Evolutionary conservation across 2,888 invertebrate species (phyloP).

Genomic region (Eristalinus aeneus): DNA sequence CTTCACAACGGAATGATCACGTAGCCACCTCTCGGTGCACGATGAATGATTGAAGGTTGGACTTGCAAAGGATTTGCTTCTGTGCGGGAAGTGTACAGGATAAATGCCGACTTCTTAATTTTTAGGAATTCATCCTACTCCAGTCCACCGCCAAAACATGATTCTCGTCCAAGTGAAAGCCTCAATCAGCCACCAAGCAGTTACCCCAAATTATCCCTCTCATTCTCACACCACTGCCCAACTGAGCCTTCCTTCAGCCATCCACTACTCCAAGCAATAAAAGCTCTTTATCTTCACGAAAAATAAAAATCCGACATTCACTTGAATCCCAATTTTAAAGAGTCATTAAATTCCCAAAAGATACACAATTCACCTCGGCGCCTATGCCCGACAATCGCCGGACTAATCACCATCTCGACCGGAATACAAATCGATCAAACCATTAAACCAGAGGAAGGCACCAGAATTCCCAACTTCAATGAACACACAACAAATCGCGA

Average conservation of each 20-base stretch:
- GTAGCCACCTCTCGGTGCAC: too few relatives aligned
- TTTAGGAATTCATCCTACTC: neutral
- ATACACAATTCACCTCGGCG: neutral
- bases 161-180: neutral
- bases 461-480: neutral
- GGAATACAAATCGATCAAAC: constrained; percentile 17
- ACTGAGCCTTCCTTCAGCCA: neutral
- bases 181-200: neutral
- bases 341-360: constrained; percentile 11
- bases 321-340: constrained; percentile 20
- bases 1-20: too few relatives aligned
- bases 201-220: neutral
- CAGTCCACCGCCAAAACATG: neutral
- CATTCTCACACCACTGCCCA: neutral
- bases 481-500: neutral
- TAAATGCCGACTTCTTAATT: too few relatives aligned
- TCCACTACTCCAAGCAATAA: neutral
- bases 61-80: too few relatives aligned
- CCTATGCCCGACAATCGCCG: neutral
- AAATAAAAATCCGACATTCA: constrained; percentile 9
- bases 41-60: too few relatives aligned
- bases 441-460: neutral
- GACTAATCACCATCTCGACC: constrained; percentile 22
- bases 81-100: too few relatives aligned
- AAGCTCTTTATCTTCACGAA: neutral